Evolutionary conservation across 1,140 invertebrate genomes (phyloP).

Genomic region (Scaptomyza montana): DNA sequence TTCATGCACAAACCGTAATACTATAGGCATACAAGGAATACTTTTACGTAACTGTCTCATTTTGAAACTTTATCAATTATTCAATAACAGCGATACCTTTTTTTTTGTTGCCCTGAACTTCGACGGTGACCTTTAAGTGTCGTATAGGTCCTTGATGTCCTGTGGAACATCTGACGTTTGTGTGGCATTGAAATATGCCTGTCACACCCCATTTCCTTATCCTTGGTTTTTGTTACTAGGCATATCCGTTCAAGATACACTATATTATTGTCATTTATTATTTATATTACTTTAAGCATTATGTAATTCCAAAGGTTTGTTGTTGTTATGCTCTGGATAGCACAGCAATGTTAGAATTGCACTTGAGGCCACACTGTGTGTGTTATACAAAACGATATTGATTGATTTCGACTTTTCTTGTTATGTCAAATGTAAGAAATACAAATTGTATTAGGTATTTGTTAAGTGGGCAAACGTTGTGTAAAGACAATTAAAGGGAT

Average conservation of each 20-base stretch:
- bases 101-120: conserved; percentile 68
- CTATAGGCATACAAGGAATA: background rate
- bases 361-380: conserved; percentile 37
- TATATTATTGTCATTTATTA: conserved; percentile 56
- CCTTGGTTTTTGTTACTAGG: conserved; percentile 18
- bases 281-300: conserved; percentile 53
- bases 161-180: conserved; percentile 50
- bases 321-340: conserved; percentile 26
- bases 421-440: too few relatives aligned
- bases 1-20: background rate
- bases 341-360: conserved; percentile 27
- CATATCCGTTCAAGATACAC: conserved; percentile 43
- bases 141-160: conserved; percentile 29
- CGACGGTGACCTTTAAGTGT: conserved; percentile 51
- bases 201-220: background rate
- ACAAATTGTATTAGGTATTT: too few relatives aligned
- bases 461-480: too few relatives aligned
- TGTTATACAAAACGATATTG: conserved; percentile 46
- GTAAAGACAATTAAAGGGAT: too few relatives aligned
- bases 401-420: conserved; percentile 48
- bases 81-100: conserved; percentile 54
- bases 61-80: conserved; percentile 74
- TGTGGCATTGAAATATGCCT: conserved; percentile 13
- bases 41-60: conserved; percentile 21
- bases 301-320: conserved; percentile 23